These are phyloP conservation scores for Gordius sp. DNA, from an alignment of 2,888 invertebrate genomes.

Conservation along the genomic window DNA sequence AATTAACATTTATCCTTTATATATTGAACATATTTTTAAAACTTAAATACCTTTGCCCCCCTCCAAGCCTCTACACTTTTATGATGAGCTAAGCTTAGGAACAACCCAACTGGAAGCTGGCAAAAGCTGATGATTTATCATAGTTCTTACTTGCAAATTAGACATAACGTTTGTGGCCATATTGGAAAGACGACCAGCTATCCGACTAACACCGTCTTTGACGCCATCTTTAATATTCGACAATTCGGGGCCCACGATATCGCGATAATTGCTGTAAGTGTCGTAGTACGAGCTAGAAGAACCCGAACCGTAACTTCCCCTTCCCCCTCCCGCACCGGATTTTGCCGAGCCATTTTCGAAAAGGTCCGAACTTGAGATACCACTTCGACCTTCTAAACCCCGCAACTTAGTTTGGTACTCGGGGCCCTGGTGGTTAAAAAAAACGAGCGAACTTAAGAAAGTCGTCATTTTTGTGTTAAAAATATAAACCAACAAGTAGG, in stretches of 20 bases:
- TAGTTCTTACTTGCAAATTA: slow-evolving; percentile 71
- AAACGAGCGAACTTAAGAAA: too few species aligned
- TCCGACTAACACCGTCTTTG: slow-evolving; percentile 76
- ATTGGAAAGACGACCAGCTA: slow-evolving; percentile 78
- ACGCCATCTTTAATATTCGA: slow-evolving; percentile 91
- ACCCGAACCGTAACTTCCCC: not conserved
- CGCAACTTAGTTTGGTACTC: not conserved
- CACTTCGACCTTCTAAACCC: not conserved
- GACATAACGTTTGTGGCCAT: slow-evolving; percentile 76
- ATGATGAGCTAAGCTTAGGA: too few species aligned
- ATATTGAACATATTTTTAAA: too few species aligned
- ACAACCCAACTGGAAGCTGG: too few species aligned
- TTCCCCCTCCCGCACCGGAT: not conserved
- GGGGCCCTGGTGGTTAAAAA: too few species aligned
- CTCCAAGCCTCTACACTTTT: too few species aligned
- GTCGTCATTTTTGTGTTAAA: too few species aligned
- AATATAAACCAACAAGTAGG: too few species aligned
- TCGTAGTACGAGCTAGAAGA: not conserved
- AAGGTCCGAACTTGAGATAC: slow-evolving; percentile 11
- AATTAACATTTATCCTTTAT: too few species aligned
- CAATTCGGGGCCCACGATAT: slow-evolving; percentile 38
- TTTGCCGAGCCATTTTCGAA: not conserved
- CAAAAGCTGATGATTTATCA: too few species aligned
- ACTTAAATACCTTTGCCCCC: too few species aligned
- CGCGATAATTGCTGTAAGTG: not conserved